A percentile compares a stretch with the other conserved stretches of the same genome.
Conservation (phyloP, 2,888 invertebrate species). For the Dyspetes luteomarginatus region DNA sequence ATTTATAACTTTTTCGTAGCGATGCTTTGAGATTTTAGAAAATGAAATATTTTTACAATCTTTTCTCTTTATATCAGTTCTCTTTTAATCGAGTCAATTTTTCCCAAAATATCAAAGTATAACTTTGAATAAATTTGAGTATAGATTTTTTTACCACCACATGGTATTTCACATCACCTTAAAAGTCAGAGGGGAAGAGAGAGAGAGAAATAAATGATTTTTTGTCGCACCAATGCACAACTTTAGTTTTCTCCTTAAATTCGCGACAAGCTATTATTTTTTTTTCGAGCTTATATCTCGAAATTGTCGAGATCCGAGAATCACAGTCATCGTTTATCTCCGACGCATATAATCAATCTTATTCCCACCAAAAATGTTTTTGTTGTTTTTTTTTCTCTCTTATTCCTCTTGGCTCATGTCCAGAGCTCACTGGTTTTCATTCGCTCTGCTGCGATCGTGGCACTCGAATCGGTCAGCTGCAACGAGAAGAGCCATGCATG, state of each 20-base stretch:
- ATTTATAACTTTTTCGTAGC: too few species aligned
- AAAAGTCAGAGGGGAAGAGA: not conserved
- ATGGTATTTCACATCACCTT: not conserved
- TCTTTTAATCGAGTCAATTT: too few species aligned
- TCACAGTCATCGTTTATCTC: conserved; percentile 20
- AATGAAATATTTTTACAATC: too few species aligned
- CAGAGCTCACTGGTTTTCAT: conserved; percentile 39
- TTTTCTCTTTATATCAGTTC: too few species aligned
- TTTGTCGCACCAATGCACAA: not conserved
- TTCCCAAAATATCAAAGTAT: too few species aligned
- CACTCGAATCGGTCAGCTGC: conserved; percentile 32
- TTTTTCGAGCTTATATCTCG: not conserved
- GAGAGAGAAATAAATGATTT: not conserved
- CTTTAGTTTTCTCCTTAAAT: conserved; percentile 7
- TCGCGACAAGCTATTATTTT: conserved; percentile 1
- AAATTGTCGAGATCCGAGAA: conserved; percentile 43
- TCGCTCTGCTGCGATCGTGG: conserved; percentile 21
- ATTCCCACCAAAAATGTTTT: conserved; percentile 49
- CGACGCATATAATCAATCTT: conserved; percentile 56
- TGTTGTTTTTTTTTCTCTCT: conserved; percentile 48
- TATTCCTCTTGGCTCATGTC: conserved; percentile 55
- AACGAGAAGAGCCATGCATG: not conserved
- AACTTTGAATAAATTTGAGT: too few species aligned
- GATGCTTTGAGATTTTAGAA: too few species aligned
- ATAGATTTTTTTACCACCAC: too few species aligned